Evolutionary conservation across 1,140 invertebrate species (phyloP).

Genomic region (Hirudo medicinalis): DNA sequence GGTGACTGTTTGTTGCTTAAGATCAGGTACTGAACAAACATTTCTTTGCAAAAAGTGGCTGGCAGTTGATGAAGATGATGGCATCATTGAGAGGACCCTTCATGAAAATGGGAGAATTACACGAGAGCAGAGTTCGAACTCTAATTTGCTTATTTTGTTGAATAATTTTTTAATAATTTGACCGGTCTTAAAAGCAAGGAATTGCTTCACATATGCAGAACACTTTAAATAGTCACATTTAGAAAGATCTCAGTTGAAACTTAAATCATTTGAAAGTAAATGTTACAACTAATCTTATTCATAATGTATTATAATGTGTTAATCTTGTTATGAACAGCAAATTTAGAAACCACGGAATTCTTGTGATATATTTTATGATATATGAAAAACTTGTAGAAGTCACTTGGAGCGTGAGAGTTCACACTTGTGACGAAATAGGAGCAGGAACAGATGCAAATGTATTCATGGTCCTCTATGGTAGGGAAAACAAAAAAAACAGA

Average conservation of each 20-base stretch:
- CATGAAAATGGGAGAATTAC: constrained; percentile 33
- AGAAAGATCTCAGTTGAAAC: no score
- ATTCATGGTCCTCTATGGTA: constrained; percentile 37
- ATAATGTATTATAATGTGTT: no score
- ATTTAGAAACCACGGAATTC: no score
- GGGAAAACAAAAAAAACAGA: constrained; percentile 25
- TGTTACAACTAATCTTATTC: no score
- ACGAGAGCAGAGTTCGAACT: constrained; percentile 29
- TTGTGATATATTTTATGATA: no score
- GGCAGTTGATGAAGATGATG: constrained; percentile 36
- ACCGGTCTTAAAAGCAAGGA: neutral
- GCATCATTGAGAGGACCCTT: constrained; percentile 35
- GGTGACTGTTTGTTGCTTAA: constrained; percentile 35
- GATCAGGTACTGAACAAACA: constrained; percentile 37
- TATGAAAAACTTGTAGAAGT: constrained; percentile 27
- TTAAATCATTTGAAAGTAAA: no score
- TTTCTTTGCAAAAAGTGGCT: constrained; percentile 40
- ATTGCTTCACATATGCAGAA: no score
- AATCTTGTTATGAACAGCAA: no score
- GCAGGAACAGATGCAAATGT: constrained; percentile 42
- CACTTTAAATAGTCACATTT: no score
- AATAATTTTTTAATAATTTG: neutral
- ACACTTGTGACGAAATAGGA: constrained; percentile 34
- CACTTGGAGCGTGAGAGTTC: constrained; percentile 36
- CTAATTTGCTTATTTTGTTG: neutral